Conservation (phyloP, 2,888 invertebrate genomes). For the Cantharis flavilabris region DNA sequence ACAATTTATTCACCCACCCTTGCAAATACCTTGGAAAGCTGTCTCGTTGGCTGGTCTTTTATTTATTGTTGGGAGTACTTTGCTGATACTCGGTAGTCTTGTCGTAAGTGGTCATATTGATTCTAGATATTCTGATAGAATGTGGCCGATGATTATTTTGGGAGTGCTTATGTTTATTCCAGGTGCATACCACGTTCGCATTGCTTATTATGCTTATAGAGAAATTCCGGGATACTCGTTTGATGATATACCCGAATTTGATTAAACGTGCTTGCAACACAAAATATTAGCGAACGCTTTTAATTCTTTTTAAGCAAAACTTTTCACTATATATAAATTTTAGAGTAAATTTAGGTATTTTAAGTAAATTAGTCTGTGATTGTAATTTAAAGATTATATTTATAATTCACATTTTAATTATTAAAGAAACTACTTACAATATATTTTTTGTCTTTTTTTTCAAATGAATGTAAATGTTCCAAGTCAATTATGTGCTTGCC, state of each 20-base stretch:
- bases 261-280: constrained; percentile 56
- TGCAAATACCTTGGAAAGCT: constrained; percentile 84
- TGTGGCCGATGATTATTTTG: constrained; percentile 87
- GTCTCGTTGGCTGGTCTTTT: constrained; percentile 76
- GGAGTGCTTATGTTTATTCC: constrained; percentile 90
- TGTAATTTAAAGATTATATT: neutral
- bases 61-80: constrained; percentile 74
- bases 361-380: neutral
- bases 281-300: neutral
- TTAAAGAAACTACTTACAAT: neutral
- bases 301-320: neutral
- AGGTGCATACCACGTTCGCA: constrained; percentile 87
- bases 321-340: neutral
- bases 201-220: constrained; percentile 84
- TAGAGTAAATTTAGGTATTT: neutral
- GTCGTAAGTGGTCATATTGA: constrained; percentile 82
- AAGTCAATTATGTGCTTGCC: neutral
- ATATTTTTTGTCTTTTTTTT: neutral
- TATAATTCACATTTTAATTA: neutral
- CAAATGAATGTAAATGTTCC: neutral
- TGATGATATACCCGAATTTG: constrained; percentile 88
- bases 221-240: constrained; percentile 84
- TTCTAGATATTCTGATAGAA: constrained; percentile 82
- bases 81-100: constrained; percentile 63
- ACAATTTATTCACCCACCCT: constrained; percentile 68